A percentile compares a stretch with the other conserved stretches of the same genome.
phyloP scores from a whole-genome alignment of 35 echinoderm and acorn worm species.

The Lytechinus pictus region DNA sequence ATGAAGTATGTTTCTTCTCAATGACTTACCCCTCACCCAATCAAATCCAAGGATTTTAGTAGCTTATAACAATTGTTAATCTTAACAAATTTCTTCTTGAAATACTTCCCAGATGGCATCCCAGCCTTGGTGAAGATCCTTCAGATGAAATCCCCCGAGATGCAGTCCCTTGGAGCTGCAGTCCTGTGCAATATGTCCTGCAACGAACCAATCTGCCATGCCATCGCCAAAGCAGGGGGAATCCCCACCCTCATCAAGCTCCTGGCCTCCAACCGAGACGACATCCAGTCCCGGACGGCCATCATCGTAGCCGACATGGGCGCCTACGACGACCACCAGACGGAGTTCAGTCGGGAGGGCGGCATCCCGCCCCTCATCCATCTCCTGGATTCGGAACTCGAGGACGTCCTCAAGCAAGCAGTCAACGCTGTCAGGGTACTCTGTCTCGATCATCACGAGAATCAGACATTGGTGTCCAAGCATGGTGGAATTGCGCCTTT shows the following conservation, averaged over 20 bases:
- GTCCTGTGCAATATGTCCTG: constrained; percentile 94
- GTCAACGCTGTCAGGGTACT: constrained; percentile 87
- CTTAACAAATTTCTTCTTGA: not conserved
- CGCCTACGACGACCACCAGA: constrained; percentile 70
- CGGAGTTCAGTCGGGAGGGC: constrained; percentile 61
- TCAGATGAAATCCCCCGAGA: constrained; percentile 70
- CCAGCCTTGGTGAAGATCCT: constrained; percentile 93
- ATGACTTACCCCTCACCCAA: no score
- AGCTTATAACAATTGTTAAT: no score
- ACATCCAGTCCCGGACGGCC: constrained; percentile 87
- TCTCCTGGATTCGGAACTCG: constrained; percentile 90
- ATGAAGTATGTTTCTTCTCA: no score
- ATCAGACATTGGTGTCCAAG: constrained; percentile 82
- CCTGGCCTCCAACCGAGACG: constrained; percentile 64
- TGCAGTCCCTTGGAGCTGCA: constrained; percentile 92
- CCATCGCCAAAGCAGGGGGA: constrained; percentile 72
- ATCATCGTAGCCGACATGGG: constrained; percentile 91
- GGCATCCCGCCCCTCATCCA: constrained; percentile 83
- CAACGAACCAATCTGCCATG: constrained; percentile 63
- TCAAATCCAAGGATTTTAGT: no score
- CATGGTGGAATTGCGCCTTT: constrained; percentile 83
- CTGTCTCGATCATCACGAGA: constrained; percentile 73
- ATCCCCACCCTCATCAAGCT: constrained; percentile 86
- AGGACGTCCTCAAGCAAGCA: constrained; percentile 86
- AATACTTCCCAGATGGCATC: constrained; percentile 79